Percentiles rank a stretch among this genome's conserved stretches.
These are phyloP conservation scores for Parnassius smintheus DNA, from an alignment of 2,888 invertebrate genomes.

Conservation along the genomic window DNA sequence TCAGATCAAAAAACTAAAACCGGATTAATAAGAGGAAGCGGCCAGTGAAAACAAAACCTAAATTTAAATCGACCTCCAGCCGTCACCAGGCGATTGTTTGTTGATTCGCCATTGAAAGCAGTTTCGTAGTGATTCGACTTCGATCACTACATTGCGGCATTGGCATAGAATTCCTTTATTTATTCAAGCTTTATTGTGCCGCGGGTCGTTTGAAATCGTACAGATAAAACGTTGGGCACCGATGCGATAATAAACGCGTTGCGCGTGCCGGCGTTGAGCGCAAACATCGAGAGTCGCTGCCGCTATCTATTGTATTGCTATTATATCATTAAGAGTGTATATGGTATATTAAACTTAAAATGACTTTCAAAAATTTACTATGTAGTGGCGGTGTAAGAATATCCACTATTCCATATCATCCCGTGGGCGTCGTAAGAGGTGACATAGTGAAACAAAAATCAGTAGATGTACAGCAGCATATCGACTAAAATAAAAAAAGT, in stretches of 20 bases:
- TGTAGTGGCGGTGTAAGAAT: no score
- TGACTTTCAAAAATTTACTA: no score
- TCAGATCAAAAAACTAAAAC: background rate
- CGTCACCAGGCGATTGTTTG: slow-evolving; percentile 13
- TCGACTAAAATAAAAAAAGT: no score
- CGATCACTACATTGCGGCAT: background rate
- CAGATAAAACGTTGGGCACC: slow-evolving; percentile 21
- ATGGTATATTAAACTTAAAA: background rate
- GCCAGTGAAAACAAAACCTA: slow-evolving; percentile 18
- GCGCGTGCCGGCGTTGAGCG: background rate
- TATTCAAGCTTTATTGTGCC: slow-evolving; percentile 15
- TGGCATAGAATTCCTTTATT: background rate
- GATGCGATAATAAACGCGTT: slow-evolving; percentile 20
- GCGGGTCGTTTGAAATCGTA: slow-evolving; percentile 12
- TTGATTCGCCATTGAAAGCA: slow-evolving; percentile 24
- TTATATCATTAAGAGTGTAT: background rate
- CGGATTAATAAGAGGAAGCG: slow-evolving; percentile 8
- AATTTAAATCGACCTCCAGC: slow-evolving; percentile 12
- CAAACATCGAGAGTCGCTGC: background rate
- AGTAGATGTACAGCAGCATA: no score
- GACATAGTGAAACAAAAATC: no score
- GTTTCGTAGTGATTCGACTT: slow-evolving; percentile 6
- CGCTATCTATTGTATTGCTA: background rate
- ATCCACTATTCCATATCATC: no score
- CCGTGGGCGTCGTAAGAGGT: no score